phyloP scores from a whole-genome alignment of 2,797 vertebrate genomes.

The Gallinago solitaria region DNA sequence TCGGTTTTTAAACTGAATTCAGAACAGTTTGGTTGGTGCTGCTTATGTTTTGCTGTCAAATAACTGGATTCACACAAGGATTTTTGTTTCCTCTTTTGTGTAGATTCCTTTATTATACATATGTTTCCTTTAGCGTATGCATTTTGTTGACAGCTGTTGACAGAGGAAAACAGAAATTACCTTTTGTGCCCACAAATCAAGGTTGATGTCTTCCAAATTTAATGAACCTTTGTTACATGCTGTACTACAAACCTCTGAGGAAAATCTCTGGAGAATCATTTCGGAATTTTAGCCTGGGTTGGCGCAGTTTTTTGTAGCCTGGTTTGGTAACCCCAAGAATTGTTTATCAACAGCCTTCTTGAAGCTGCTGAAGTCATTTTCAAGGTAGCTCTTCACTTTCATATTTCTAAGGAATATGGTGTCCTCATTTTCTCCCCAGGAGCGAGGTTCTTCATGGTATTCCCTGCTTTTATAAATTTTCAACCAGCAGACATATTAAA shows the following conservation, averaged over 20 bases:
- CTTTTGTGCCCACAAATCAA: not conserved
- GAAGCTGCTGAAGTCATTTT: not conserved
- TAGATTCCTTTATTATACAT: not conserved
- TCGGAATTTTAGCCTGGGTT: not conserved
- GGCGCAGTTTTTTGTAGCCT: not conserved
- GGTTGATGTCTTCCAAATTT: not conserved
- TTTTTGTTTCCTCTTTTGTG: not conserved
- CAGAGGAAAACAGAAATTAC: not conserved
- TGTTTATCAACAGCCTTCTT: conserved; percentile 15
- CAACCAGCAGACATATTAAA: not conserved
- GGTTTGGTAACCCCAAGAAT: not conserved
- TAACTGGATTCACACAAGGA: not conserved
- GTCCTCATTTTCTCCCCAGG: not conserved
- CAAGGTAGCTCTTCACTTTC: not conserved
- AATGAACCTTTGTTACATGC: not conserved
- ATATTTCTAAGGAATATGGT: not conserved
- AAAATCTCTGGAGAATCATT: not conserved
- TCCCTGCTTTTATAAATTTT: not conserved
- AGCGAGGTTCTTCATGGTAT: not conserved
- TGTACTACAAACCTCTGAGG: not conserved
- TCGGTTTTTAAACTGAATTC: not conserved
- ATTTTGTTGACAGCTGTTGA: not conserved
- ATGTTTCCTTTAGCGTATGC: not conserved
- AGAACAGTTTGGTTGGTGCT: not conserved
- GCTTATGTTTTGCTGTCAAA: not conserved